phyloP scores from a whole-genome alignment of 2,113 vertebrate species.

The Anarrhichthys ocellatus region DNA sequence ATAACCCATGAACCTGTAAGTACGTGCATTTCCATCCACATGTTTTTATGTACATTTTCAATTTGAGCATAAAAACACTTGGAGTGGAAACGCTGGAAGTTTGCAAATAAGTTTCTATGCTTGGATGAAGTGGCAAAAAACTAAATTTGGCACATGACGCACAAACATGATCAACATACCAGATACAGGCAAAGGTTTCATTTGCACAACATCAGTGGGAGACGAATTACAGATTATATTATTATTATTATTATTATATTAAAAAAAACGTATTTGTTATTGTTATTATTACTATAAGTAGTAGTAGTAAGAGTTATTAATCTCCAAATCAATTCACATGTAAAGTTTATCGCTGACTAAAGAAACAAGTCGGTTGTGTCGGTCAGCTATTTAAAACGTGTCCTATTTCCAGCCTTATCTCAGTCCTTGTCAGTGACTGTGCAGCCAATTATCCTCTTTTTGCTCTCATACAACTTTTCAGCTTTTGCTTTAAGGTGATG shows the following conservation, averaged over 20 bases:
- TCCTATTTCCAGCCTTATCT: background rate
- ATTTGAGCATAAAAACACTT: background rate
- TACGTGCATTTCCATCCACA: background rate
- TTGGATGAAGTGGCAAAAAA: background rate
- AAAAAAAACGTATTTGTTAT: background rate
- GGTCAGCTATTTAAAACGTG: background rate
- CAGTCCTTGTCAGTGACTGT: background rate
- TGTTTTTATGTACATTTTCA: background rate
- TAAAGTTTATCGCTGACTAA: background rate
- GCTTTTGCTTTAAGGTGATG: conserved; percentile 4
- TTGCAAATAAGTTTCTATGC: background rate
- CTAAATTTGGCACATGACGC: background rate
- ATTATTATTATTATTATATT: no score
- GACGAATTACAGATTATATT: background rate
- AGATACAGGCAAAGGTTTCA: conserved; percentile 8
- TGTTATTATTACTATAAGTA: background rate
- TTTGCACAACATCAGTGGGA: background rate
- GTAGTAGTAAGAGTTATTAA: background rate
- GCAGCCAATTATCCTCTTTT: conserved; percentile 31
- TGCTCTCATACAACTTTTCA: conserved; percentile 25
- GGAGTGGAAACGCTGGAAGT: background rate
- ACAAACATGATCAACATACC: background rate
- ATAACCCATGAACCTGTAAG: background rate
- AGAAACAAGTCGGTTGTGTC: background rate
- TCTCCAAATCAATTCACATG: conserved; percentile 1